Conservation (phyloP, 2,113 vertebrate genomes). For the Cynopterus brachyotis region DNA sequence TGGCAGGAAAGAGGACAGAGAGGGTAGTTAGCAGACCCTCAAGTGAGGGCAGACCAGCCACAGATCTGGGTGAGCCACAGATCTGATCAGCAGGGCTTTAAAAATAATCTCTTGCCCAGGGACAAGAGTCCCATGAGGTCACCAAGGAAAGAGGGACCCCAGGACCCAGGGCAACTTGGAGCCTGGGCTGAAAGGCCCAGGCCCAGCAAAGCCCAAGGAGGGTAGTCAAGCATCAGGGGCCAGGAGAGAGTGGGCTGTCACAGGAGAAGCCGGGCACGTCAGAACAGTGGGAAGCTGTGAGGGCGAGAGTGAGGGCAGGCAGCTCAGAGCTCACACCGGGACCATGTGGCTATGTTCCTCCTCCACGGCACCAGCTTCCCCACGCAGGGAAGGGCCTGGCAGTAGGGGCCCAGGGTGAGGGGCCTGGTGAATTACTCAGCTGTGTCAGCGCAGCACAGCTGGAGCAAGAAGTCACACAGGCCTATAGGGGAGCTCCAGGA, state of each 20-base stretch:
- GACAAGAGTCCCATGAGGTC: not conserved
- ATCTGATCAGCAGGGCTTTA: not conserved
- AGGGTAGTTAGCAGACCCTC: not conserved
- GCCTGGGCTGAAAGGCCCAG: not conserved
- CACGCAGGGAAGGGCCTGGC: not conserved
- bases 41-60: not conserved
- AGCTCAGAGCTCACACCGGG: not conserved
- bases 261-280: not conserved
- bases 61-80: not conserved
- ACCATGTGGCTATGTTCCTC: not conserved
- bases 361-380: not conserved
- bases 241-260: not conserved
- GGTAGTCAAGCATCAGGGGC: not conserved
- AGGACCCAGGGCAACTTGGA: not conserved
- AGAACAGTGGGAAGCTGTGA: not conserved
- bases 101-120: not conserved
- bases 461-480: not conserved
- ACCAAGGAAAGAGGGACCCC: not conserved
- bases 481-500: not conserved
- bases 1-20: not conserved
- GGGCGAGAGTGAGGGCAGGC: not conserved
- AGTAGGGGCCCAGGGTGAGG: not conserved
- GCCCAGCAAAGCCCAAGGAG: not conserved
- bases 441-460: not conserved
- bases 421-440: not conserved